Evolutionary conservation across 1,140 invertebrate genomes (phyloP), one percentile per base, ranked within the genome.

Genomic region (honey bee (Apis mellifera)): DNA sequence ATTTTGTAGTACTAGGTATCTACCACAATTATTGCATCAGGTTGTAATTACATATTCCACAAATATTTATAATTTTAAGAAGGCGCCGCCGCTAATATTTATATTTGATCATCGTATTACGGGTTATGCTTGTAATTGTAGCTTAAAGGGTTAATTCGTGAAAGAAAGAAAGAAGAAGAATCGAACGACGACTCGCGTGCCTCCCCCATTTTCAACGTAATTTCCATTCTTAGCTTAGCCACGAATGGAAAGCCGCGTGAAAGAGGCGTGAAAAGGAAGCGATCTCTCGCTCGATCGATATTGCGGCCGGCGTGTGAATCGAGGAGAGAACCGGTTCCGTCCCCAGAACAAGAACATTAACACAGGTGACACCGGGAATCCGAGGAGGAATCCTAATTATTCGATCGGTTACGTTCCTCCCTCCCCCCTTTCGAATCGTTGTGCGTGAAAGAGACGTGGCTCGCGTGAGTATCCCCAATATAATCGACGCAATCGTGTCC

Each of bases 331-430:
- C 75, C 82, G 84, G 84, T 84, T 84, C 26, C 57, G 11, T 7
- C 23, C 23, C 26, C 57, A 5, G 32, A 42, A 23, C 62, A 12
- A n/a, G 72, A 13, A 64, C 79, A 15, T 79, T 48, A 68, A 32
- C 52, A 69, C 79, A 70, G n/a, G 71, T 42, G 78, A 80, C 78
- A 73, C 69, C 50, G n/a, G 50, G 57, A 48, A 84, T 70, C 64
- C 48, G 21, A 72, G 26, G n/a, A 0, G 32, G 65, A 72, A 84
- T 73, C 26, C 72, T 81, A 84, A 86, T 86, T 86, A 84, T 60
- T 60, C 48, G 60, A 81, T 86, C 84, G 50, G 62, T 79, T 42
- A 69, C 75, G 70, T 75, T 66, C 42, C 50, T 52, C n/a, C n/a
- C 48, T 9, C 48, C 26, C 32, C 26, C 42, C 7, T n/a, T n/a